These are phyloP conservation scores for Terebella lapidaria DNA, from an alignment of 2,888 invertebrate species.

Conservation along the genomic window DNA sequence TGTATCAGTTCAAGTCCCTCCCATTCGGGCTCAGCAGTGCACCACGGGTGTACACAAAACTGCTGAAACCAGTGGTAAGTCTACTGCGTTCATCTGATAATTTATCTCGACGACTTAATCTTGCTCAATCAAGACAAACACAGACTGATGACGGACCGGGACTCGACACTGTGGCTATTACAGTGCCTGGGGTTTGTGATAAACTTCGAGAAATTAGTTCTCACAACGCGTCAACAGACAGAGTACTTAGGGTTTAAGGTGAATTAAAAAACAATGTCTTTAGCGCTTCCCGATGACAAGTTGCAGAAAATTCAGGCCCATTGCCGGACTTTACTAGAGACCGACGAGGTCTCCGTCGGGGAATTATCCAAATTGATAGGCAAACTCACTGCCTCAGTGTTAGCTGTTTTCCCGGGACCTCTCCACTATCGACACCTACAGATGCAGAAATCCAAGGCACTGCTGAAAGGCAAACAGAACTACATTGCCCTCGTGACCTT, in stretches of 20 bases:
- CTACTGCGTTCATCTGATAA: background rate
- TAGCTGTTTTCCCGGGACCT: background rate
- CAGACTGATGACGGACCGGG: background rate
- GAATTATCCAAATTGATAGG: too few species aligned
- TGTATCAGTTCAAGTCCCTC: background rate
- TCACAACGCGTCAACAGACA: too few species aligned
- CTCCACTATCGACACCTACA: background rate
- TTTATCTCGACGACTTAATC: background rate
- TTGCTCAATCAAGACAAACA: background rate
- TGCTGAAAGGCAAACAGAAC: background rate
- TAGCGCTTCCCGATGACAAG: background rate
- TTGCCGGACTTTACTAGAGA: too few species aligned
- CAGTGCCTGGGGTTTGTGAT: background rate
- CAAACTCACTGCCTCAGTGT: background rate
- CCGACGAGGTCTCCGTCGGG: too few species aligned
- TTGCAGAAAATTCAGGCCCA: too few species aligned
- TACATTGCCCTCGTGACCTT: background rate
- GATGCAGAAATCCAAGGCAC: background rate
- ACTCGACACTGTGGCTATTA: background rate
- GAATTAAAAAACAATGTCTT: background rate
- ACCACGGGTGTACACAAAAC: background rate
- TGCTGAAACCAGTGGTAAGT: background rate
- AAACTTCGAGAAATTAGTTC: background rate
- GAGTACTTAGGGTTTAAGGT: too few species aligned
- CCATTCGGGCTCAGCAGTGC: background rate